Conservation (phyloP, 2,888 invertebrate species). For the Thereva unica region DNA sequence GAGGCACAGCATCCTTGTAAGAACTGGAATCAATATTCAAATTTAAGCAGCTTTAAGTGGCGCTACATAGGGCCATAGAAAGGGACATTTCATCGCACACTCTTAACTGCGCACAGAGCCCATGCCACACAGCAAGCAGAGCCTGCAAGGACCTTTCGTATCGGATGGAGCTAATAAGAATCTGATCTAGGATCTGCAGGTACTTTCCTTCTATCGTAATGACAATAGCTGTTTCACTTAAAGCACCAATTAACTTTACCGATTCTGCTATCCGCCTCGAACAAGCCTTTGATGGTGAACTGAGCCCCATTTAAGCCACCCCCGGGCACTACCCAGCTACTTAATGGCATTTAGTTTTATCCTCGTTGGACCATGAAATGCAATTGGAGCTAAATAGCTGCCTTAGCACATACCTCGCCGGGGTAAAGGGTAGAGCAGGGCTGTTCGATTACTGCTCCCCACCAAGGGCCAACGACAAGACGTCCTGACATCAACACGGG, state of each 20-base stretch:
- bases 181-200: neutral
- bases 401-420: too few species aligned
- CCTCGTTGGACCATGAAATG: slow-evolving; percentile 1
- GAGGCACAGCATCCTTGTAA: neutral
- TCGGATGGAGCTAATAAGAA: too few species aligned
- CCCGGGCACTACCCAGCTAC: neutral
- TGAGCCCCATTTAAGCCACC: neutral
- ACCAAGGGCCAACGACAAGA: too few species aligned
- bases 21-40: slow-evolving; percentile 23
- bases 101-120: too few species aligned
- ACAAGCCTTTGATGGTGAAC: neutral
- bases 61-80: too few species aligned
- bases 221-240: slow-evolving; percentile 7
- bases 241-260: slow-evolving; percentile 21
- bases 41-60: slow-evolving; percentile 1
- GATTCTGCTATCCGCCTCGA: slow-evolving; percentile 2
- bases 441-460: too few species aligned
- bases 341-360: neutral
- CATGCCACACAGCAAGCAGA: too few species aligned
- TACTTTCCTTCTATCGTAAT: slow-evolving; percentile 6
- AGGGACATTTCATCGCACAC: too few species aligned
- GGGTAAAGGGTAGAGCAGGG: too few species aligned
- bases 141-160: too few species aligned
- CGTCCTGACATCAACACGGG: too few species aligned
- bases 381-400: neutral